These are phyloP conservation scores for Leucoma salicis DNA, from an alignment of 2,888 invertebrate species.

Conservation along the genomic window DNA sequence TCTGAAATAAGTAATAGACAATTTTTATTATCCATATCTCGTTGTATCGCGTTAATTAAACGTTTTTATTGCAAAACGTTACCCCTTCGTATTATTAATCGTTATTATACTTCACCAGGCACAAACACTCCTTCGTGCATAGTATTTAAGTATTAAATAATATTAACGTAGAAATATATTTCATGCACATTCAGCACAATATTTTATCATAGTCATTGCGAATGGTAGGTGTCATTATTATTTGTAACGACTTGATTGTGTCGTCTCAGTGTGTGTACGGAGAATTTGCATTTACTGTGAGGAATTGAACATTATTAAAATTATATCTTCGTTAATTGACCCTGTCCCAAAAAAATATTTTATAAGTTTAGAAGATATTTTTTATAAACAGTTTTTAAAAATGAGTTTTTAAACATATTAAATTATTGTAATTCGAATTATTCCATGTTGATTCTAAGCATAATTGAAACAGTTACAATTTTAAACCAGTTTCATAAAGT, in stretches of 20 bases:
- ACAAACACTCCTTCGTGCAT: slow-evolving; percentile 49
- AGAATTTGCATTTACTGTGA: slow-evolving; percentile 48
- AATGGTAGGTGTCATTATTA: slow-evolving; percentile 41
- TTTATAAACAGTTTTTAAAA: too few species aligned
- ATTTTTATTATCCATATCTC: background rate
- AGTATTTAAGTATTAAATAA: slow-evolving; percentile 38
- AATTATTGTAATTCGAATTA: slow-evolving; percentile 48
- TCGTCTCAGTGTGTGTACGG: slow-evolving; percentile 24
- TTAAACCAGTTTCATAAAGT: too few species aligned
- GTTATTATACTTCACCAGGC: slow-evolving; percentile 42
- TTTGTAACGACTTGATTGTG: slow-evolving; percentile 28
- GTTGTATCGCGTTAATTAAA: background rate
- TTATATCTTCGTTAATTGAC: slow-evolving; percentile 40
- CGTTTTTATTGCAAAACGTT: background rate
- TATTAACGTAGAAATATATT: slow-evolving; percentile 42
- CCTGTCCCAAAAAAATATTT: slow-evolving; percentile 51
- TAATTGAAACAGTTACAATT: slow-evolving; percentile 36
- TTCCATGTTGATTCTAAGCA: slow-evolving; percentile 62
- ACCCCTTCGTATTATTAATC: slow-evolving; percentile 14
- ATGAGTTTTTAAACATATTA: too few species aligned
- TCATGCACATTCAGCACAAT: slow-evolving; percentile 70
- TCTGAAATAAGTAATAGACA: background rate
- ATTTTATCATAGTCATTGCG: slow-evolving; percentile 45
- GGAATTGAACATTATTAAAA: slow-evolving; percentile 55
- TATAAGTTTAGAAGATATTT: slow-evolving; percentile 42